Evolutionary conservation across 2,113 vertebrate genomes (phyloP), one percentile per base, ranked within the genome.

Genomic region (Carassius carassius): DNA sequence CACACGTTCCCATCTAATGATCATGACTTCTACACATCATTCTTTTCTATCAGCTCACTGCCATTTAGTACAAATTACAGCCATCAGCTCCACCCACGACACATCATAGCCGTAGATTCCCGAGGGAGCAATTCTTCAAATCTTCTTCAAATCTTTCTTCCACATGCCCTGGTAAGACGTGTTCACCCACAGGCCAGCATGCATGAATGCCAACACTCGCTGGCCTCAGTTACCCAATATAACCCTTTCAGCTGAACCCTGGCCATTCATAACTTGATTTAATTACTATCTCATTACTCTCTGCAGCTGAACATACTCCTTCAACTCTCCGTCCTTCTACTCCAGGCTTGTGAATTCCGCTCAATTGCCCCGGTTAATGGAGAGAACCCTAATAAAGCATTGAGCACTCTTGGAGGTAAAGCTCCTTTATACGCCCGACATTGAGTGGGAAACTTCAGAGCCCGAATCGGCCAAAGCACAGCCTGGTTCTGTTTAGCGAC

Each of bases 351-450:
- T 82, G 76, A 81, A 86, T 86, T 89, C 82, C 86, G 86, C 85
- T 89, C 84, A 84, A 89, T 87, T 89, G 84, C 84, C 85, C 51
- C 8, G 79, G 86, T 89, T 86, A 87, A 87, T 87, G 82, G 84
- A 58, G 69, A 82, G 74, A 76, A 81, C 84, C 58, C 74, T 37
- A 87, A 77, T 76, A 84, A 84, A 78, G 79, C 51, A 56, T 78
- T 21, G 5, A 44, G 60, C 78, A 29, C 56, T 87, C 77, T 79
- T 69, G n/a, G 60, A 86, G 85, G 85, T 78, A 56, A 29, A 67
- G 62, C 84, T 78, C 44, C 77, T 72, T 35, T 78, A 78, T 77
- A 35, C 29, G 54, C 32, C 69, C 72, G 82, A 75, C 82, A 78
- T 73, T 67, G 79, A 60, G 51, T 23, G 32, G 63, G n/a, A 54